phyloP scores from a whole-genome alignment of 1,140 invertebrate genomes.

The Caenorhabditis latens region DNA sequence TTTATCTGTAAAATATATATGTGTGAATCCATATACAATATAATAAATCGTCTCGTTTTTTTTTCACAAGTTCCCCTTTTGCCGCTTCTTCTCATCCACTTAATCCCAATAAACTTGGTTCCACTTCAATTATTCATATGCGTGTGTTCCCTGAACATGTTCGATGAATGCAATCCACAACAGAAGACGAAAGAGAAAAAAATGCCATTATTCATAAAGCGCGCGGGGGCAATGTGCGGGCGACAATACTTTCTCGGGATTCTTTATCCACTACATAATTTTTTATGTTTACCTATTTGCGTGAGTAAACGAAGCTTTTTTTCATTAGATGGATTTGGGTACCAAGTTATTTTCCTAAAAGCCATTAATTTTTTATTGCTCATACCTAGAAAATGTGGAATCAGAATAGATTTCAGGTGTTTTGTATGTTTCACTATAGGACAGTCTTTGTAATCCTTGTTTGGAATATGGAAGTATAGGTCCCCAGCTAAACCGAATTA shows the following conservation, averaged over 20 bases:
- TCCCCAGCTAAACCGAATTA: too few species aligned
- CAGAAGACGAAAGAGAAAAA: not conserved
- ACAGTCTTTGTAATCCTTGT: too few species aligned
- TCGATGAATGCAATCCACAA: conserved; percentile 6
- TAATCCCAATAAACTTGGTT: not conserved
- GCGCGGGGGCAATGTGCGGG: conserved; percentile 15
- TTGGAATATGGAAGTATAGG: too few species aligned
- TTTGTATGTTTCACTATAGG: too few species aligned
- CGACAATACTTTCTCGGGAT: conserved; percentile 4
- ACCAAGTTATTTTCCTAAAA: not conserved
- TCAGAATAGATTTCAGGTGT: not conserved
- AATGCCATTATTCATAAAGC: conserved; percentile 8
- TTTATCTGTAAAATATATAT: conserved; percentile 41
- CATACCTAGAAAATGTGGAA: not conserved
- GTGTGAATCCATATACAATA: conserved; percentile 33
- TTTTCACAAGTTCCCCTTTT: too few species aligned
- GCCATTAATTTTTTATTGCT: not conserved
- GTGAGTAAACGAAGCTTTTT: not conserved
- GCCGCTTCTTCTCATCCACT: not conserved
- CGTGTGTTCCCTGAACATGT: conserved; percentile 17
- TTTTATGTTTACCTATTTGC: too few species aligned
- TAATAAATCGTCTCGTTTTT: conserved; percentile 20
- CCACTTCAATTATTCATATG: conserved; percentile 43
- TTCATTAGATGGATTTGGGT: not conserved
- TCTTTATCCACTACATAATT: not conserved